Percentiles rank a stretch among this genome's conserved stretches.
Conservation (phyloP, 1,140 invertebrate species). For the Eriocheir sinensis region DNA sequence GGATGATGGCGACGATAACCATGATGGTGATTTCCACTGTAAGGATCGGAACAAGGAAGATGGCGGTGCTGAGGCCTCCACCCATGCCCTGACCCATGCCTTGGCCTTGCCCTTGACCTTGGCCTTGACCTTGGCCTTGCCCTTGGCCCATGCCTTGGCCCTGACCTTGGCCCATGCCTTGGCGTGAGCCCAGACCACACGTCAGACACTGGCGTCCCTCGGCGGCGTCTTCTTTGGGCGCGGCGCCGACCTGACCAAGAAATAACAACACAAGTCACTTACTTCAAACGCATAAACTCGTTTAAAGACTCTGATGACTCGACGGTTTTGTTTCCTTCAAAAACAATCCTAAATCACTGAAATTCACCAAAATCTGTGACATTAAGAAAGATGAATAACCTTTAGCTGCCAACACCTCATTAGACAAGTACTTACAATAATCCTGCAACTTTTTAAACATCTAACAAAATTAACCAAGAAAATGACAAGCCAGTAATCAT, state of each 20-base stretch:
- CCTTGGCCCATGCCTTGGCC: neutral
- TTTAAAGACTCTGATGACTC: no score
- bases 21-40: slow-evolving; percentile 50
- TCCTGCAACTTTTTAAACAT: no score
- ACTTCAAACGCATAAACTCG: no score
- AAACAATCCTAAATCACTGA: no score
- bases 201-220: neutral
- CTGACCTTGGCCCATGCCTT: neutral
- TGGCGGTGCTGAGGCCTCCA: neutral
- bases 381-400: no score
- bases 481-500: no score
- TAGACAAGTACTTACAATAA: no score
- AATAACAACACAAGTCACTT: neutral
- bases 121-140: neutral
- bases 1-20: slow-evolving; percentile 32
- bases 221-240: neutral
- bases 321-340: no score
- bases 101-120: neutral
- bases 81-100: neutral
- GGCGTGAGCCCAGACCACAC: neutral
- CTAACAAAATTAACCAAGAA: no score
- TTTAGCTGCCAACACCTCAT: no score
- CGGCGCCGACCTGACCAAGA: neutral
- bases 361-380: no score
- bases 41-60: slow-evolving; percentile 32